Evolutionary conservation across 1,140 invertebrate species (phyloP).

Genomic region (Anoplolepis gracilipes): DNA sequence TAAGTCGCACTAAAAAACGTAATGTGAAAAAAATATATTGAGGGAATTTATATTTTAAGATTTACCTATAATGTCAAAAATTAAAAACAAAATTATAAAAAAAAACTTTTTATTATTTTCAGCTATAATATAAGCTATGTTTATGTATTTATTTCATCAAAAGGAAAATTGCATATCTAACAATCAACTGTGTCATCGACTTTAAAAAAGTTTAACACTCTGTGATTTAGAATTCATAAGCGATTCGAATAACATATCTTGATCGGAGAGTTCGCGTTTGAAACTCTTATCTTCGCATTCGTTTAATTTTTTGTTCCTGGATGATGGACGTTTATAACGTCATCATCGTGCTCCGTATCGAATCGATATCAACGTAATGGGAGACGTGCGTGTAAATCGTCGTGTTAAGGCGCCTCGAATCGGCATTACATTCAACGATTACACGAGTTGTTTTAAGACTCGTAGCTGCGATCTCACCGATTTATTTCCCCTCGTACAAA

Average conservation of each 20-base stretch:
- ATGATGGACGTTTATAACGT: conserved; percentile 36
- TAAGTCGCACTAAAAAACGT: not conserved
- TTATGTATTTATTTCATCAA: not conserved
- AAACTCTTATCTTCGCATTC: conserved; percentile 25
- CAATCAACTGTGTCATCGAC: conserved; percentile 20
- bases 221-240: conserved; percentile 23
- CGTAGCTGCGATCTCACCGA: conserved; percentile 23
- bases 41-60: not conserved
- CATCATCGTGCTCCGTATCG: conserved; percentile 7
- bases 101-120: not conserved
- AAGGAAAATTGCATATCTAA: conserved; percentile 15
- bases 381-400: conserved; percentile 44
- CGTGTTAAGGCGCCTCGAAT: conserved; percentile 35
- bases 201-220: conserved; percentile 19
- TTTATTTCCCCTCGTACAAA: conserved; percentile 43
- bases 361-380: conserved; percentile 51
- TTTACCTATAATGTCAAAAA: no score
- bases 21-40: not conserved
- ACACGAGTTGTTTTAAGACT: conserved; percentile 35
- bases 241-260: not conserved
- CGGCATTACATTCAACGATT: conserved; percentile 39
- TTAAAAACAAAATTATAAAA: not conserved
- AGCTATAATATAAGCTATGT: not conserved
- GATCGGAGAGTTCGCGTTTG: conserved; percentile 8
- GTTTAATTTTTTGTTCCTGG: conserved; percentile 33